Base-by-base conservation (phyloP, 2,113 vertebrate species). In the Uropsilus gracilis region DNA sequence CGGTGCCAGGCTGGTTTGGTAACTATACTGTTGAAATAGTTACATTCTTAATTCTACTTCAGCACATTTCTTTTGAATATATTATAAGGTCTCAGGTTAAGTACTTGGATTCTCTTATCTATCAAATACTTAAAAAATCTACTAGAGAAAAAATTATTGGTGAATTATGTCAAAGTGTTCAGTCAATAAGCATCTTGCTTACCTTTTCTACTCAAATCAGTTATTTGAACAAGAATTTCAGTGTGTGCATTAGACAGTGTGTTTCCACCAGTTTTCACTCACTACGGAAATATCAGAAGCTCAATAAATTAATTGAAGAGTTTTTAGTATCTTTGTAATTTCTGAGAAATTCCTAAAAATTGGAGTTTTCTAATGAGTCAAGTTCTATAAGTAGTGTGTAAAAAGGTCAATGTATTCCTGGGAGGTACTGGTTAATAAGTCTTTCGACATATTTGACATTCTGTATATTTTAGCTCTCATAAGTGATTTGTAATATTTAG, bases 401-500 rank as follows among this genome's bases (percentile, higher is more conserved):
- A 73, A 89, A 20, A 94, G 73, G 39, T 86, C 89, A 92, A 75
- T 80, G 80, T 75, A 53, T 83, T 90, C 61, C 86, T 82, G 2
- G 83, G 71, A 89, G 69, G 73, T 83, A 50, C 46, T 57, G 30
- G 89, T 96, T 91, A 91, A 81, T 88, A 92, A 83, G 24, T 13
- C 16, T 86, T 96, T 86, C 69, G 50, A 89, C 22, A 59, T 81
- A 50, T 59, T 69, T 94, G 82, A 69, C 1, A 1, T 73, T 91
- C 11, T 82, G 12, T 75, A 32, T 95, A 39, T 95, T 96, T 92
- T 90, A 91, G 89, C 46, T 30, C 63, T 95, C 91, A 68, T 73
- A 92, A 48, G 75, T 91, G 86, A 93, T 97, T 90, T 94, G 63
- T 89, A 86, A 50, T 75, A 69, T 84, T 92, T 92, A 90, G 55